Base-by-base conservation (phyloP, 2,113 vertebrate species). In the Irena cyanogastra region DNA sequence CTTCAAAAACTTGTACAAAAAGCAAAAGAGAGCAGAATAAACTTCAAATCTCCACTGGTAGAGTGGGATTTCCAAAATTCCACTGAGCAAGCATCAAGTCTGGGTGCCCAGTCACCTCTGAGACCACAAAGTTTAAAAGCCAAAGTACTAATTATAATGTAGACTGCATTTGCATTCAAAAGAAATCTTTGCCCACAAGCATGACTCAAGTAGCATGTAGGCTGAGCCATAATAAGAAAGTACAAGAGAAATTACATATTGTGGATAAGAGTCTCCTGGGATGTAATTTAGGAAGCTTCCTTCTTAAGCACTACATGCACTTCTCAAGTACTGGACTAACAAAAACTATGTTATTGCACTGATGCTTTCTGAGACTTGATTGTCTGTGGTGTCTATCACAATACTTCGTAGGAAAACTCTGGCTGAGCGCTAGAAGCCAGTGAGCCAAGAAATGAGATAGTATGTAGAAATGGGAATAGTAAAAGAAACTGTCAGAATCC, bases 221-320 rank as follows among this genome's bases (percentile, higher is more conserved):
- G 80, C 74, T 93, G 88, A 95, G 91, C 93, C 68, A 87, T 89
- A 97, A 92, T 95, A 95, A 93, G 83, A 95, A 96, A 96, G 76
- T 76, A 91, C 35, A 30, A 83, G 72, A 72, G 77, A 96, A 96
- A 96, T 94, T 90, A 95, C 72, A 93, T 56, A 81, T 53, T 96
- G 80, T 3, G 77, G 87, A 54, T 84, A 90, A 82, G 76, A 94
- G 93, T 94, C 71, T 94, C 76, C 88, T 68, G 72, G 56, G 83
- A 92, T 64, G 90, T 89, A 72, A 66, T 89, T 94, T 82, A 84
- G 83, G 88, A 96, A 92, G 88, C 76, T 89, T 88, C 64, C 88
- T 95, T 68, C 76, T 81, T 66, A 64, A 84, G 83, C 26, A 68
- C 28, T 53, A 82, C 78, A 92, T 9, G 57, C 26, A 18, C 44